Evolutionary conservation across 2,797 vertebrate genomes (phyloP).

Genomic region (Garrulus glandarius): DNA sequence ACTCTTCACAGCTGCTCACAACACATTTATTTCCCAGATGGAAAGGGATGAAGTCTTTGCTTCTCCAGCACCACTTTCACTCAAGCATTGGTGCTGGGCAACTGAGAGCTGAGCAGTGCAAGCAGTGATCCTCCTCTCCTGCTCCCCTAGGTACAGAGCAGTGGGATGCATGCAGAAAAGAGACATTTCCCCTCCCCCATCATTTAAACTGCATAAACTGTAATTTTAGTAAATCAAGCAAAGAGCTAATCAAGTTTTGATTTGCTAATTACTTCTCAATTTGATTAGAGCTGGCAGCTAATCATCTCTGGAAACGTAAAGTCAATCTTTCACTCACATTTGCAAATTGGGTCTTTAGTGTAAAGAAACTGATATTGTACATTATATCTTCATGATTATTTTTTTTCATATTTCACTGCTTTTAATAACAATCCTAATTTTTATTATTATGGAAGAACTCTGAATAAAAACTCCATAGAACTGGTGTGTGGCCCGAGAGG

Average conservation of each 20-base stretch:
- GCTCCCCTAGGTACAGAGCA: not conserved
- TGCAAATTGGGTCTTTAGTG: constrained; percentile 66
- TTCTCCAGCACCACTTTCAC: not conserved
- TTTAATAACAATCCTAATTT: constrained; percentile 42
- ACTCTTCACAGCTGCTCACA: not conserved
- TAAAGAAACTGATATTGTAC: constrained; percentile 55
- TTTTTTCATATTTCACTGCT: constrained; percentile 4
- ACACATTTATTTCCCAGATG: not conserved
- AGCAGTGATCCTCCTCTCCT: not conserved
- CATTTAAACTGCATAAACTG: constrained; percentile 82
- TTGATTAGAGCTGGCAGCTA: constrained; percentile 84
- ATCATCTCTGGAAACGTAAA: constrained; percentile 80
- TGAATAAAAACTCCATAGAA: constrained; percentile 1
- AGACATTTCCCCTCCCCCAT: constrained; percentile 77
- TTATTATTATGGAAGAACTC: not conserved
- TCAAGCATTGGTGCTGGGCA: not conserved
- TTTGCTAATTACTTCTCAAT: constrained; percentile 85
- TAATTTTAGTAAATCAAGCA: constrained; percentile 84
- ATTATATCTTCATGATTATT: not conserved
- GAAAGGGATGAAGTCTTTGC: not conserved
- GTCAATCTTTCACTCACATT: constrained; percentile 80
- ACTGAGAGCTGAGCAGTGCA: not conserved
- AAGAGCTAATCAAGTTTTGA: constrained; percentile 86
- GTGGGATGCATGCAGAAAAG: not conserved
- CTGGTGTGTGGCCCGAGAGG: not conserved